Percentiles rank a stretch among this genome's conserved stretches.
Evolutionary conservation across 2,888 invertebrate species (phyloP).

Genomic region (Ceriagrion tenellum): DNA sequence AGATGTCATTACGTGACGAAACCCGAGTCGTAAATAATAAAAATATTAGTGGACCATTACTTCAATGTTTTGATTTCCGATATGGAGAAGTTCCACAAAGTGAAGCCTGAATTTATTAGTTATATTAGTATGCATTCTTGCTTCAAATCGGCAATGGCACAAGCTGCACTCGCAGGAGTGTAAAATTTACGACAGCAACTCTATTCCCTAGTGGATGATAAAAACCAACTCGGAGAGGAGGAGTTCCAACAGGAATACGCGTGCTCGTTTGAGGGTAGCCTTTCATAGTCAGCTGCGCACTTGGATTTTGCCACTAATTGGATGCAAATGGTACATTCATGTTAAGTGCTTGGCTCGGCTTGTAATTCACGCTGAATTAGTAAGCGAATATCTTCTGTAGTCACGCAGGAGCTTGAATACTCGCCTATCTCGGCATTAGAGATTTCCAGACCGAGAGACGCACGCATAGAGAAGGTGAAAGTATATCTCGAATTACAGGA

Average conservation of each 20-base stretch:
- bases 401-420: neutral
- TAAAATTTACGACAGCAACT: neutral
- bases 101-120: too few relatives aligned
- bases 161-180: neutral
- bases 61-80: too few relatives aligned
- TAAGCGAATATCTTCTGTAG: neutral
- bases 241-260: neutral
- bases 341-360: neutral
- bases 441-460: neutral
- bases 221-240: neutral
- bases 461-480: neutral
- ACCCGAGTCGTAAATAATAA: too few relatives aligned
- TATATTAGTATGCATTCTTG: too few relatives aligned
- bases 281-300: neutral
- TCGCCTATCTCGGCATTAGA: neutral
- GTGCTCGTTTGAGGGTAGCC: neutral
- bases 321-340: constrained; percentile 15
- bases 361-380: neutral
- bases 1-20: too few relatives aligned
- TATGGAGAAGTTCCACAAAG: too few relatives aligned
- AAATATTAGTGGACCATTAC: too few relatives aligned
- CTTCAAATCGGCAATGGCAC: neutral
- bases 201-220: neutral
- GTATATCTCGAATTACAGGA: neutral
- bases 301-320: neutral